Evolutionary conservation across 2,113 vertebrate genomes (phyloP), one percentile per base, ranked within the genome.

Genomic region (Athene cunicularia): DNA sequence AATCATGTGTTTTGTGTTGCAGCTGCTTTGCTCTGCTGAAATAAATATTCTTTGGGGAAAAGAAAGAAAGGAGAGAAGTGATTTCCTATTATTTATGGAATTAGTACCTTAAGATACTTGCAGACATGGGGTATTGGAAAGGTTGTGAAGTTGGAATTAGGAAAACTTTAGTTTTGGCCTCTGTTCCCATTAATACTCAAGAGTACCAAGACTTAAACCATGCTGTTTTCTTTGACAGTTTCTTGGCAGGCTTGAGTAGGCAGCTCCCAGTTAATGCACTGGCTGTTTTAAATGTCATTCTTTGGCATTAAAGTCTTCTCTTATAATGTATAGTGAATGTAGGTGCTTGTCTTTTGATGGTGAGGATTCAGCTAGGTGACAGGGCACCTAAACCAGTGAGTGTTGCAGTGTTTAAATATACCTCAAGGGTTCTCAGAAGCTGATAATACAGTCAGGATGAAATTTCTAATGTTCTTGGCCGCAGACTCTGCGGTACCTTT

Each of bases 221-320:
- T 76, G 49, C 49, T 86, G 35, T 58, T 95, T 80, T 66, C 56
- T 47, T 14, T 86, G 83, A 37, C 55, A 55, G 28, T 37, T 88
- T 83, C 63, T 93, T 88, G 86, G 83, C 71, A 90, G 35, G 16
- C 71, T 73, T 58, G 75, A 86, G 53, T 8, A 76, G 82, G 86
- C 86, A 94, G 88, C 94, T 95, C 91, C 91, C 80, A 91, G 39
- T 91, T 91, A 92, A 92, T 95, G 94, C 91, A 91, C 88, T 94
- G 95, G 80, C 89, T 96, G 93, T 94, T 96, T 86, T 74, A 88
- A 91, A 71, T 12, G 0, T 74, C 2, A 5, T 68, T 90, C 81
- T 95, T 75, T 71, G 90, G 73, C 79, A 76, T 72, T 80, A 13
- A 45, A 88, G 59, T 72, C 66, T 90, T 94, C 77, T 84, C 22